A percentile compares a stretch with the other conserved stretches of the same genome.
These are phyloP conservation scores for Bombus pyrosoma DNA, from an alignment of 1,140 invertebrate species.

Conservation along the genomic window DNA sequence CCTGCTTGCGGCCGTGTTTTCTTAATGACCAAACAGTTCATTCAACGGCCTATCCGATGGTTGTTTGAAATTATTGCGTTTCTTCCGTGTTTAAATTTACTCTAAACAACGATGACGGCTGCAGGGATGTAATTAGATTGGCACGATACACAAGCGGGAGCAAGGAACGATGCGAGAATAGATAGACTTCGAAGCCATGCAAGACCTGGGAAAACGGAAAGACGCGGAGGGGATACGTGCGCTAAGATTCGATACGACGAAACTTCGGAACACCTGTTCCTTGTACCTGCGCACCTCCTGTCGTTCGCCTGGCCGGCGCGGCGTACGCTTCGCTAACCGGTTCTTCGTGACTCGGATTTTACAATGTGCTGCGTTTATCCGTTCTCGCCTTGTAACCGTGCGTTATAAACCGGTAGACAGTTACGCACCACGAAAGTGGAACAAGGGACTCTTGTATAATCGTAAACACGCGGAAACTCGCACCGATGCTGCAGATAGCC, in stretches of 20 bases:
- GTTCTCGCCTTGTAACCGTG: constrained; percentile 22
- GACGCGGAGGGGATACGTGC: background rate
- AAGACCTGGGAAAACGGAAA: background rate
- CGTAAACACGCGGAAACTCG: constrained; percentile 23
- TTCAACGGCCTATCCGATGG: background rate
- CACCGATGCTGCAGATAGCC: background rate
- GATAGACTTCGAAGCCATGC: too few species aligned
- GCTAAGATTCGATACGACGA: constrained; percentile 2
- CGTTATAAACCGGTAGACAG: constrained; percentile 49
- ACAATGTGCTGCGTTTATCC: constrained; percentile 47
- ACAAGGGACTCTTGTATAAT: constrained; percentile 39
- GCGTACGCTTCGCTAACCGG: constrained; percentile 56
- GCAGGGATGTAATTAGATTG: background rate
- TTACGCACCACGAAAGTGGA: constrained; percentile 54
- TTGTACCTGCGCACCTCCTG: constrained; percentile 47
- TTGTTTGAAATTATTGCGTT: background rate
- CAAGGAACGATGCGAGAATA: background rate
- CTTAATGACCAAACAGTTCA: constrained; percentile 13
- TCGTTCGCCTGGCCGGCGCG: background rate
- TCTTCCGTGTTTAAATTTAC: background rate
- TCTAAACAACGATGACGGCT: background rate
- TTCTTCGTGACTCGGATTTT: constrained; percentile 67
- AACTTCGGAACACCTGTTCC: constrained; percentile 64
- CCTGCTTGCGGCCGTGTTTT: background rate
- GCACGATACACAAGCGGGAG: background rate